Percentiles rank a stretch among this genome's conserved stretches.
Conservation (phyloP, 2,888 invertebrate genomes). For the Eubasilissa splendida region DNA sequence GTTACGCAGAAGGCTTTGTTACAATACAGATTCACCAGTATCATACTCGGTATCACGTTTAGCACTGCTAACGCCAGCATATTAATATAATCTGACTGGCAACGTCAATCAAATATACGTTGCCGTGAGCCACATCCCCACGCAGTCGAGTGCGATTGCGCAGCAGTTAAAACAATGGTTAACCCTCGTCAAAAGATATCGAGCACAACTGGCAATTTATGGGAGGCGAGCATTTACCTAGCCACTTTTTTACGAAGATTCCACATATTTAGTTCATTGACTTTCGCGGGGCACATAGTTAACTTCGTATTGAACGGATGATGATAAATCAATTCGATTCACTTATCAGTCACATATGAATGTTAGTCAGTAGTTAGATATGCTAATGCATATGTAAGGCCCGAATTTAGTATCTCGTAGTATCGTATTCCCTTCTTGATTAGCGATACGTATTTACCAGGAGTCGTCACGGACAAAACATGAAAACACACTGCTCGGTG, state of each 20-base stretch:
- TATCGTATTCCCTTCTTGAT: too few species aligned
- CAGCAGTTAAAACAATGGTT: not conserved
- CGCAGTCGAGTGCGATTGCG: not conserved
- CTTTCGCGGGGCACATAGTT: too few species aligned
- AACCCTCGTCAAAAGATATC: not conserved
- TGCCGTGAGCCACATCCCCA: slow-evolving; percentile 1
- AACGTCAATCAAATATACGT: slow-evolving; percentile 30
- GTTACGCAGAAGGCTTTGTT: slow-evolving; percentile 34
- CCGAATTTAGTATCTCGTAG: too few species aligned
- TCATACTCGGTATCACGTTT: slow-evolving; percentile 33
- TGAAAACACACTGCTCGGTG: too few species aligned
- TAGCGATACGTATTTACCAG: too few species aligned
- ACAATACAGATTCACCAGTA: slow-evolving; percentile 28
- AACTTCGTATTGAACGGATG: too few species aligned
- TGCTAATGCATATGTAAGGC: too few species aligned
- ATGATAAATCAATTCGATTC: too few species aligned
- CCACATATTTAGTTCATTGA: not conserved
- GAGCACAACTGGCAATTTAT: too few species aligned
- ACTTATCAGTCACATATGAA: too few species aligned
- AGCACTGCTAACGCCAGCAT: slow-evolving; percentile 31
- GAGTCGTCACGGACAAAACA: too few species aligned
- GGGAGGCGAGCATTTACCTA: not conserved
- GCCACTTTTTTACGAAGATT: not conserved
- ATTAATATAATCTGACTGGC: slow-evolving; percentile 35
- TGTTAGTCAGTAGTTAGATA: too few species aligned